Evolutionary conservation across 1,140 invertebrate genomes (phyloP).

Genomic region (Euwallacea fornicatus): DNA sequence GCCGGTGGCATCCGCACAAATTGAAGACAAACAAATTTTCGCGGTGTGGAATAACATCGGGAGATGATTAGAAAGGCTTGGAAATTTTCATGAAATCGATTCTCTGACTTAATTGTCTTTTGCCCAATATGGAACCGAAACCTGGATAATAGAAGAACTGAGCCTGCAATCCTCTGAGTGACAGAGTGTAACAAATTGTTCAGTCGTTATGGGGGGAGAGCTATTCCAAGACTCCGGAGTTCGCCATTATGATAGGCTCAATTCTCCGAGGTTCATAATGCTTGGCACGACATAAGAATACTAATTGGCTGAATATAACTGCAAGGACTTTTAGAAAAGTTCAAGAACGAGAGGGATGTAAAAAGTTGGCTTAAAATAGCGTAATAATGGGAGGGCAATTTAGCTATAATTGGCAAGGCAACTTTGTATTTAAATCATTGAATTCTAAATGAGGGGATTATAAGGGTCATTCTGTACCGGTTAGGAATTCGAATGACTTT

Average conservation of each 20-base stretch:
- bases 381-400: slow-evolving; percentile 26
- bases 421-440: slow-evolving; percentile 23
- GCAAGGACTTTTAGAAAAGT: slow-evolving; percentile 21
- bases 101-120: too few relatives aligned
- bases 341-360: slow-evolving; percentile 11
- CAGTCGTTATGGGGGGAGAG: slow-evolving; percentile 13
- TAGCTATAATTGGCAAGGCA: slow-evolving; percentile 23
- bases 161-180: neutral
- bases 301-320: slow-evolving; percentile 25
- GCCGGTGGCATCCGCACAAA: slow-evolving; percentile 2
- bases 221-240: slow-evolving; percentile 13
- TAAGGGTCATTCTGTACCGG: too few relatives aligned
- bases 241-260: slow-evolving; percentile 29
- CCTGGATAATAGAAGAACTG: too few relatives aligned
- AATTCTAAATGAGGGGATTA: slow-evolving; percentile 4
- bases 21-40: slow-evolving; percentile 21
- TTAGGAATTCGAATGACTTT: too few relatives aligned
- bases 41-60: neutral
- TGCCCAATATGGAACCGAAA: too few relatives aligned
- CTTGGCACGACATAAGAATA: slow-evolving; percentile 31
- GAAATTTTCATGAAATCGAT: neutral
- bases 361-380: slow-evolving; percentile 20
- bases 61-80: neutral
- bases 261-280: slow-evolving; percentile 23
- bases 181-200: slow-evolving; percentile 22